These are phyloP conservation scores for Mormyrus iriodes DNA, from an alignment of 2,113 vertebrate species.

Conservation along the genomic window DNA sequence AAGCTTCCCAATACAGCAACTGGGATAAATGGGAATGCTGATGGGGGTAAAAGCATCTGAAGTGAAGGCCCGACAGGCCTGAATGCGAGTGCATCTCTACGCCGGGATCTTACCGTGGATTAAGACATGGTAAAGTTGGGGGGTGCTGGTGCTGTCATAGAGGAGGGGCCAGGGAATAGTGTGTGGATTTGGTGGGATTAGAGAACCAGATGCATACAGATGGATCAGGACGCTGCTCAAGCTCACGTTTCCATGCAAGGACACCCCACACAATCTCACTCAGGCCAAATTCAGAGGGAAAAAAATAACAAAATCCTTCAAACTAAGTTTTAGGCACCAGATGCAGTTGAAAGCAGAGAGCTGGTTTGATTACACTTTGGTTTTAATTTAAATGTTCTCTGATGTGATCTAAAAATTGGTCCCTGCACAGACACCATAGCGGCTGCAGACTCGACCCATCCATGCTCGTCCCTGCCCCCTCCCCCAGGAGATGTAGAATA, in stretches of 20 bases:
- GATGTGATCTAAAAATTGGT: conserved; percentile 7
- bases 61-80: not conserved
- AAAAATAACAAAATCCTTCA: not conserved
- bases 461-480: not conserved
- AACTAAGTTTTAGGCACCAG: not conserved
- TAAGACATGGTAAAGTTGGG: conserved; percentile 22
- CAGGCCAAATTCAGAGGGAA: not conserved
- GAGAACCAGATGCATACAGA: too few species aligned
- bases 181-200: not conserved
- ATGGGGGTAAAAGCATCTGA: not conserved
- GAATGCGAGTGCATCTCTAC: not conserved
- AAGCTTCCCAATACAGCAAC: conserved; percentile 58
- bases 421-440: not conserved
- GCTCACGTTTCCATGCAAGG: not conserved
- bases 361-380: not conserved
- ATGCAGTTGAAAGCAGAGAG: not conserved
- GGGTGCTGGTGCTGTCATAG: not conserved
- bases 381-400: not conserved
- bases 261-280: not conserved
- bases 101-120: not conserved
- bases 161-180: not conserved
- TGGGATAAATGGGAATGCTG: conserved; percentile 54
- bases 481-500: conserved; percentile 27
- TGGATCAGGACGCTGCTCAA: not conserved
- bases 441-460: not conserved